Evolutionary conservation across 2,888 invertebrate species (phyloP), one percentile per base, ranked within the genome.

Genomic region (Chymomyza caudatula): DNA sequence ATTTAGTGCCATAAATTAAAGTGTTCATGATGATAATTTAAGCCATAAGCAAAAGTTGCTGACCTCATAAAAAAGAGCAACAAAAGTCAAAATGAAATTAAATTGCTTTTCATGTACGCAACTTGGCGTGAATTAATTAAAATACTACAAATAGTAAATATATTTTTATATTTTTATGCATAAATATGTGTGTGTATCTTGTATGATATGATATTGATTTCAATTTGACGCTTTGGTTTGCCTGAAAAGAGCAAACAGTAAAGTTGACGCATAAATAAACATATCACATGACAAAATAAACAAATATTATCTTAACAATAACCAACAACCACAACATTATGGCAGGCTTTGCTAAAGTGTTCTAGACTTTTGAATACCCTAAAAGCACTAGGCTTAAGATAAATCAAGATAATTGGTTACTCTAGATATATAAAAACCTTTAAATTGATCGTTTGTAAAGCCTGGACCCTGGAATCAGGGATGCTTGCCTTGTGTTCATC

Each of bases 31-130:
- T 37, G 29, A 37, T 37, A 37, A 69, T 64, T 73, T 65, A 25
- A 65, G 69, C 52, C 60, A 53, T 63, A 66, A 74, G 60, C 20
- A 43, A 49, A 65, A 65, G 63, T 69, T 60, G 51, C 47, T 17
- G 47, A 17, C 47, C 47, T 19, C 47, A 47, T 47, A 47, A 47
- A 47, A 37, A 47, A 17, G 47, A 47, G 47, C 63, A 62, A 69
- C 60, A 58, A 58, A 67, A 67, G 63, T 74, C 60, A 64, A 71
- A 37, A 67, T 74, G 60, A 67, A 74, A 74, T 63, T 61, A 67
- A 66, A 65, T 60, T 55, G 47, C 29, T 58, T 60, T 65, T 63
- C 71, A 67, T 73, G 63, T 54, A 63, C 29, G 60, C 54, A 67
- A 63, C 23, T 53, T 52, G 29, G 25, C 54, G 60, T 29, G 2